Conservation (phyloP, 1,140 invertebrate genomes). For the Drosophila biarmipes region DNA sequence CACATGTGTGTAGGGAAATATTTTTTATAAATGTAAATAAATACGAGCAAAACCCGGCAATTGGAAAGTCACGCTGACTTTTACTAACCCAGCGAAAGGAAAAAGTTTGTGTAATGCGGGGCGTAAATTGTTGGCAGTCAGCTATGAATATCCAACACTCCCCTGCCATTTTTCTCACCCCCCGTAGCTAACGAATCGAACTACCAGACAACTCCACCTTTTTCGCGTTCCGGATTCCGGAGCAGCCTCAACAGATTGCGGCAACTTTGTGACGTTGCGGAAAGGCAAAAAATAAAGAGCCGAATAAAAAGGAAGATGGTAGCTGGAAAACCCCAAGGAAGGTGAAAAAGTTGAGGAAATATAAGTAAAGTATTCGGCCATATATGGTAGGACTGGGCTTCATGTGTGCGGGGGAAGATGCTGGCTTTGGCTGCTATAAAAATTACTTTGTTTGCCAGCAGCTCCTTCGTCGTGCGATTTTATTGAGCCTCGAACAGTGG, state of each 20-base stretch:
- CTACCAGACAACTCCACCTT: constrained; percentile 77
- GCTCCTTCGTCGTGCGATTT: constrained; percentile 69
- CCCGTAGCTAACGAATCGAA: constrained; percentile 74
- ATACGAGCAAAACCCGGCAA: constrained; percentile 15
- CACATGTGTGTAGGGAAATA: constrained; percentile 24
- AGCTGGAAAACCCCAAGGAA: constrained; percentile 30
- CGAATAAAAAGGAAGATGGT: constrained; percentile 21
- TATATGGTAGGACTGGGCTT: constrained; percentile 17
- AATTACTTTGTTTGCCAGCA: constrained; percentile 77
- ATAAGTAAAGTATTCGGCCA: constrained; percentile 50
- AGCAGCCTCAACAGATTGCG: constrained; percentile 69
- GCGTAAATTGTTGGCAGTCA: constrained; percentile 68
- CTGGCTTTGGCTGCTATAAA: constrained; percentile 58
- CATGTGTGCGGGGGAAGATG: constrained; percentile 39
- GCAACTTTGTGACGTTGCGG: constrained; percentile 57
- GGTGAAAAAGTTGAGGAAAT: constrained; percentile 46
- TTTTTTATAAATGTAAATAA: constrained; percentile 39
- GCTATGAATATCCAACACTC: constrained; percentile 42
- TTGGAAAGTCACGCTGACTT: constrained; percentile 71
- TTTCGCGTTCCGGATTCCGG: constrained; percentile 59
- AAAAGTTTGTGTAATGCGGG: constrained; percentile 69
- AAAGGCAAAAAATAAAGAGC: constrained; percentile 28
- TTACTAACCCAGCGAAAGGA: constrained; percentile 19
- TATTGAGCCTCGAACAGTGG: constrained; percentile 66
- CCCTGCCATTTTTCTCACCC: not conserved